Evolutionary conservation across 1,140 invertebrate genomes (phyloP).

Genomic region (Pararge aegeria): DNA sequence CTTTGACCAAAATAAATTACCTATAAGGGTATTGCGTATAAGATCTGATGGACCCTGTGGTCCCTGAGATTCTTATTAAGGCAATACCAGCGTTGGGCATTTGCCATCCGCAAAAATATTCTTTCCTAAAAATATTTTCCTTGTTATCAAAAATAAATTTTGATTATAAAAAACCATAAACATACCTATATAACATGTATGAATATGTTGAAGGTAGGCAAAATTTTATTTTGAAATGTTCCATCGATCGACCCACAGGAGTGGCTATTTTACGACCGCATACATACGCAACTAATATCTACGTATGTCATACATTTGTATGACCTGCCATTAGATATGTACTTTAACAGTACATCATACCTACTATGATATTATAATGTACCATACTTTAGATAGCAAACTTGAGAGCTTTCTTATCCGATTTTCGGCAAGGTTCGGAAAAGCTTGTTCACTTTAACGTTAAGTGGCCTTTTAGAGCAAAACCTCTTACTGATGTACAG

Average conservation of each 20-base stretch:
- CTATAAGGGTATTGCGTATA: no score
- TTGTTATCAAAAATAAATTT: no score
- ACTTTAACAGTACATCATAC: background rate
- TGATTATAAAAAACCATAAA: no score
- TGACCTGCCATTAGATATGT: background rate
- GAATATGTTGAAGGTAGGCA: no score
- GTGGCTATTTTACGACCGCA: background rate
- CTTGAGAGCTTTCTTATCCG: slow-evolving; percentile 24
- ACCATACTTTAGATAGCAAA: background rate
- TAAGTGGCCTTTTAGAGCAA: slow-evolving; percentile 24
- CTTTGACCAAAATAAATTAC: no score
- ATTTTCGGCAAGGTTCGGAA: slow-evolving; percentile 18
- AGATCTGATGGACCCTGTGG: no score
- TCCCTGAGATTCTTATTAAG: no score
- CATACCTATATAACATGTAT: no score
- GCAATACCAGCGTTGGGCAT: no score
- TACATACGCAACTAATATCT: background rate
- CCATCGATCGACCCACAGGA: background rate
- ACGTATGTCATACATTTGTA: no score
- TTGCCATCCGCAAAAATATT: no score
- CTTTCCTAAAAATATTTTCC: no score
- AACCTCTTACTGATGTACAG: background rate
- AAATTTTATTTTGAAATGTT: background rate
- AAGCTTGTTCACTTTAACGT: slow-evolving; percentile 27
- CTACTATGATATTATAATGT: background rate